phyloP scores from a whole-genome alignment of 2,888 invertebrate species.

The Tinea semifulvella region DNA sequence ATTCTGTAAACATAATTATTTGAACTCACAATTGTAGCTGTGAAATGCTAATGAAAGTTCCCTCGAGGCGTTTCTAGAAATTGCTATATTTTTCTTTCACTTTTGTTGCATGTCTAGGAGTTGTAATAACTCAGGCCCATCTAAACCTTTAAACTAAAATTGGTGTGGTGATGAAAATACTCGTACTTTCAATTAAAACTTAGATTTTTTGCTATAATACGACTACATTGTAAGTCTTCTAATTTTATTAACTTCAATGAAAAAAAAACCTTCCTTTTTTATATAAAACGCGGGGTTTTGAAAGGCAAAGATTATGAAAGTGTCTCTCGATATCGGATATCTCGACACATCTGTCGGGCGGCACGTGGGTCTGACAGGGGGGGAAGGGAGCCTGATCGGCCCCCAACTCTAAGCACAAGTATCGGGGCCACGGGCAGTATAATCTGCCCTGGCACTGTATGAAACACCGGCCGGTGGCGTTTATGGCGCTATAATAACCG shows the following conservation, averaged over 20 bases:
- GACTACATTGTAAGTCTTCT: no score
- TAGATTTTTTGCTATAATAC: no score
- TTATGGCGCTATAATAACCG: slow-evolving; percentile 66
- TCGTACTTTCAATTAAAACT: no score
- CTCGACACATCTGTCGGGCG: slow-evolving; percentile 60
- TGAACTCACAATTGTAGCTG: slow-evolving; percentile 61
- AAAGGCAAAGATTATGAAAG: slow-evolving; percentile 60
- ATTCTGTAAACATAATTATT: slow-evolving; percentile 65
- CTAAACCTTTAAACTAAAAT: no score
- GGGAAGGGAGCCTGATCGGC: slow-evolving; percentile 15
- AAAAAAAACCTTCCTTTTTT: no score
- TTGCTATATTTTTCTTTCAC: slow-evolving; percentile 36
- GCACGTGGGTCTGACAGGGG: slow-evolving; percentile 18
- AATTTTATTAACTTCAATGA: no score
- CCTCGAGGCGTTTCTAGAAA: slow-evolving; percentile 39
- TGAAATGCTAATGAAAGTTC: slow-evolving; percentile 58
- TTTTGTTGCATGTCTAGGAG: slow-evolving; percentile 23
- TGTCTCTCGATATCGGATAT: slow-evolving; percentile 64
- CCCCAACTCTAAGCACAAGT: slow-evolving; percentile 23
- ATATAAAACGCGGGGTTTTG: slow-evolving; percentile 57
- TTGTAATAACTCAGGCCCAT: neutral
- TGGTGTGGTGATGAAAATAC: no score
- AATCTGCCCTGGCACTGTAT: slow-evolving; percentile 62
- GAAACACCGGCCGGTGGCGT: slow-evolving; percentile 64
- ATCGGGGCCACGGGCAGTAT: slow-evolving; percentile 53